A percentile compares a stretch with the other conserved stretches of the same genome.
Conservation (phyloP, 2,113 vertebrate species). For the Syngnathoides biaculeatus region DNA sequence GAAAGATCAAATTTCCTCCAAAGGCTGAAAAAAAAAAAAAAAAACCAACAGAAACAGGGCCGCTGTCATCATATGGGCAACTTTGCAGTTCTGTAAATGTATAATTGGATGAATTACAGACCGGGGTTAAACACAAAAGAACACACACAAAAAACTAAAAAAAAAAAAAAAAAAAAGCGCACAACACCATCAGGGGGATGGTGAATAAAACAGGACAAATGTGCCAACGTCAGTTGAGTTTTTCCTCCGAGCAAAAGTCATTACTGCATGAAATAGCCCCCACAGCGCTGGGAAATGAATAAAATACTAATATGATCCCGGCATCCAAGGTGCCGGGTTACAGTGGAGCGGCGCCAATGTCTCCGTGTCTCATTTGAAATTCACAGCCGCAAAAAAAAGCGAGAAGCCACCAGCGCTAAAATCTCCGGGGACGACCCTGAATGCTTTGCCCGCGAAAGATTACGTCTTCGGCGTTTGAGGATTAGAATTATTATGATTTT, state of each 20-base stretch:
- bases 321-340: constrained; percentile 34
- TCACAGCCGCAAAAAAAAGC: constrained; percentile 26
- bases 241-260: constrained; percentile 53
- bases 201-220: constrained; percentile 42
- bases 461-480: constrained; percentile 8
- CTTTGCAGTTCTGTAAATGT: constrained; percentile 64
- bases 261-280: constrained; percentile 51
- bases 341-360: constrained; percentile 8
- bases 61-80: constrained; percentile 62
- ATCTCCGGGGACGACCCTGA: constrained; percentile 2
- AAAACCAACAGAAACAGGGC: constrained; percentile 60
- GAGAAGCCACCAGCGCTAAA: constrained; percentile 5
- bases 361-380: constrained; percentile 33
- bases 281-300: constrained; percentile 33
- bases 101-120: constrained; percentile 68
- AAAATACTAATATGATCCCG: constrained; percentile 39
- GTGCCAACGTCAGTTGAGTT: constrained; percentile 50
- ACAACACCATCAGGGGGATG: constrained; percentile 38
- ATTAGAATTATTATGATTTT: not conserved
- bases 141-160: too few species aligned
- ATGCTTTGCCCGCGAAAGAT: constrained; percentile 16
- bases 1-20: constrained; percentile 68
- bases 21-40: constrained; percentile 62
- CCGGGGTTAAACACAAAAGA: too few species aligned
- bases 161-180: constrained; percentile 30